Conservation (phyloP, 2,888 invertebrate species). For the Loripinus fragilis region DNA sequence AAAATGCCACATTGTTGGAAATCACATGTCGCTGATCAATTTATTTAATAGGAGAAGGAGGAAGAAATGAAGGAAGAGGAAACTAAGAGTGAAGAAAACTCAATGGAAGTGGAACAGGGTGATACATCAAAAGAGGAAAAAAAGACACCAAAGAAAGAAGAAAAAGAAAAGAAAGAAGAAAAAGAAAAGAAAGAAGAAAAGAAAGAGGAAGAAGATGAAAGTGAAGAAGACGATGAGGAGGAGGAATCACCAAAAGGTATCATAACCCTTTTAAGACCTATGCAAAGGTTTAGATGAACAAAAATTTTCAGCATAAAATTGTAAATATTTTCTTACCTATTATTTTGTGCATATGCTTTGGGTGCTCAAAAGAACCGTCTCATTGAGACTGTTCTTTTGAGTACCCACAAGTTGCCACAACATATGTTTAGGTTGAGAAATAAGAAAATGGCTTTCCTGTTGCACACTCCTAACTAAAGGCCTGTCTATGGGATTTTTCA, state of each 20-base stretch:
- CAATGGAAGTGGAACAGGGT: not conserved
- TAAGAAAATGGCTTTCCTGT: too few species aligned
- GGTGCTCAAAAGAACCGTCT: too few species aligned
- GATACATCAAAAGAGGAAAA: constrained; percentile 13
- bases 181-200: constrained; percentile 35
- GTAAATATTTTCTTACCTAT: not conserved
- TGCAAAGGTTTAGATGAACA: not conserved
- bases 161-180: constrained; percentile 23
- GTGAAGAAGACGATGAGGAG: constrained; percentile 57
- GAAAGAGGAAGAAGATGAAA: constrained; percentile 56
- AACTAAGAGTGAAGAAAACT: constrained; percentile 7
- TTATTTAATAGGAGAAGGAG: not conserved
- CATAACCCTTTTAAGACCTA: too few species aligned
- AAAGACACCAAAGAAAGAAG: constrained; percentile 20
- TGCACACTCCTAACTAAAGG: too few species aligned
- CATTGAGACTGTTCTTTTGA: too few species aligned
- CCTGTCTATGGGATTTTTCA: too few species aligned
- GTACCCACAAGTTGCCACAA: too few species aligned
- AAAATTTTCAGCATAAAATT: not conserved
- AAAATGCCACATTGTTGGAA: too few species aligned
- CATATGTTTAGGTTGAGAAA: not conserved
- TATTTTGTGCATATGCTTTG: not conserved
- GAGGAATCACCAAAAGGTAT: constrained; percentile 64
- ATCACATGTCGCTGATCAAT: too few species aligned
- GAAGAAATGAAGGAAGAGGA: constrained; percentile 18